Conservation (phyloP, 2,888 invertebrate species). For the Torymus texanus region DNA sequence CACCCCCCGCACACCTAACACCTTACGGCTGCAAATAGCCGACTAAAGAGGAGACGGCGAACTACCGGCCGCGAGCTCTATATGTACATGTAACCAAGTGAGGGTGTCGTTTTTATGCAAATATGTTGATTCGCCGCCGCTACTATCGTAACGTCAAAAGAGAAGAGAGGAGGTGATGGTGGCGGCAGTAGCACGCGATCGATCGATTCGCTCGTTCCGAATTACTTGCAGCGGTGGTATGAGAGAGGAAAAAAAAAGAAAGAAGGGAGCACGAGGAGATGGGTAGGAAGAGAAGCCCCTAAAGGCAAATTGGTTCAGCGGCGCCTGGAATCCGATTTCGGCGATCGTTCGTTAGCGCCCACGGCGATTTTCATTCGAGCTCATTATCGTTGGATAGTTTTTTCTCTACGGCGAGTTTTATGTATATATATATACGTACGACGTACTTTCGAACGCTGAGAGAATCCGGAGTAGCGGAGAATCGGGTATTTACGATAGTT, state of each 20-base stretch:
- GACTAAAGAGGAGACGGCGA: too few relatives aligned
- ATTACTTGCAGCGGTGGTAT: constrained; percentile 24
- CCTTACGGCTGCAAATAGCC: not conserved
- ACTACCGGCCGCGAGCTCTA: too few relatives aligned
- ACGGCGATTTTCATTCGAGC: not conserved
- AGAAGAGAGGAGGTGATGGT: not conserved
- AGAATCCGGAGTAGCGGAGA: too few relatives aligned
- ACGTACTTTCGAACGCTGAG: too few relatives aligned
- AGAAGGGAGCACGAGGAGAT: not conserved
- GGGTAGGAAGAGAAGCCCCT: constrained; percentile 23
- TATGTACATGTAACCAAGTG: not conserved
- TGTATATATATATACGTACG: too few relatives aligned
- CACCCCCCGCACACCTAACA: not conserved
- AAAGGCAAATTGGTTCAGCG: not conserved
- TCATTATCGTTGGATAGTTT: not conserved
- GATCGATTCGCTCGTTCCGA: constrained; percentile 39
- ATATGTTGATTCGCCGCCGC: constrained; percentile 38
- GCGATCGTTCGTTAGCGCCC: constrained; percentile 1
- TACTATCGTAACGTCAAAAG: constrained; percentile 22
- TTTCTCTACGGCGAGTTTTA: not conserved
- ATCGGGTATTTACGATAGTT: too few relatives aligned
- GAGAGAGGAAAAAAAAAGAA: not conserved
- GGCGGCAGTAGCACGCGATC: not conserved
- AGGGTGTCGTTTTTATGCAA: constrained; percentile 35
- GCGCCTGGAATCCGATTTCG: constrained; percentile 40